Evolutionary conservation across 1,140 invertebrate genomes (phyloP), one percentile per base, ranked within the genome.

Genomic region (Aricia agestis): DNA sequence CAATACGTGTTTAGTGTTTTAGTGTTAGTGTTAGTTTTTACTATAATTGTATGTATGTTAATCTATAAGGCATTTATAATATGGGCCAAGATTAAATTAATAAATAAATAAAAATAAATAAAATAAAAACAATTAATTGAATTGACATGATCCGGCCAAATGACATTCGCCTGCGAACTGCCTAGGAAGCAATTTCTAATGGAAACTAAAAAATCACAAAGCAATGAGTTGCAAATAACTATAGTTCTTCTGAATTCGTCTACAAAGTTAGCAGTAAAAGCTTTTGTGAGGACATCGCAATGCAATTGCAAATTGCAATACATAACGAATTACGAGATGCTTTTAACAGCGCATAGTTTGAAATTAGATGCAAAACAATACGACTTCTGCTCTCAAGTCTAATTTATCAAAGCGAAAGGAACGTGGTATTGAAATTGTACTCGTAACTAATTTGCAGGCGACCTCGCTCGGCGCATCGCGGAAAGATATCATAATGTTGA

Each of bases 401-500:
- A 52, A 52, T 52, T 52, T 52, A 52, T 52, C 45, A 52, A 52
- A 52, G 45, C 45, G 45, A 52, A 52, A 52, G 45, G 9, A 52
- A 15, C 45, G 13, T 52, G 67, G 7, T 57, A 68, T 25, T 58
- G 45, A 17, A 31, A 36, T 36, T 36, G 36, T n/a, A n/a, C n/a
- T n/a, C n/a, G n/a, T 36, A 19, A 31, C 31, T 19, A 63, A 66
- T 67, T 77, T 69, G 17, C 65, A 92, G 90, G 87, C 42, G 69
- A 73, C 4, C 73, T 92, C n/a, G 76, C 77, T 0, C 86, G 86
- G 31, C 83, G 82, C 4, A 78, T 92, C 0, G 83, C 79, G 15
- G 36, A 52, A n/a, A 80, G 86, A 72, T 88, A 72, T 66, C 72
- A 81, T 6, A 81, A 87, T 67, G 72, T 90, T 63, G 75, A 87